phyloP scores from a whole-genome alignment of 2,888 invertebrate species.

The Ophonus ardosiacus region DNA sequence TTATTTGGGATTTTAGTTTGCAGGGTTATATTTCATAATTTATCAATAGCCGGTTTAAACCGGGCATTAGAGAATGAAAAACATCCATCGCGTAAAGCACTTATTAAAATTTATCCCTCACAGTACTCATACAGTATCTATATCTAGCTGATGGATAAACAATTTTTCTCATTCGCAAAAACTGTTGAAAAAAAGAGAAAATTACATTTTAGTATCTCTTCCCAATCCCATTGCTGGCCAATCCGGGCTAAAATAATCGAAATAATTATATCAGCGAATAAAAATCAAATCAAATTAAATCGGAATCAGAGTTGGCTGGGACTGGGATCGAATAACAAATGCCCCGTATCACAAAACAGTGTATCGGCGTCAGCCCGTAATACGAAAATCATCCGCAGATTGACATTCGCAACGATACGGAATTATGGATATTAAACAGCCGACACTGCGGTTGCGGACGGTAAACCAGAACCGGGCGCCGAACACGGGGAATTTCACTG shows the following conservation, averaged over 20 bases:
- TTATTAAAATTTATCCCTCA: conserved; percentile 40
- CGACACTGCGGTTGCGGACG: conserved; percentile 40
- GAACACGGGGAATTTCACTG: neutral
- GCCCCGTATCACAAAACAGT: conserved; percentile 57
- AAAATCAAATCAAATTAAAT: conserved; percentile 57
- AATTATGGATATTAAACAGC: conserved; percentile 61
- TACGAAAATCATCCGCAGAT: conserved; percentile 60
- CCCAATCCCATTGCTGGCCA: conserved; percentile 11
- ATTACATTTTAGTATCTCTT: conserved; percentile 30
- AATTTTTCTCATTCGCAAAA: conserved; percentile 41
- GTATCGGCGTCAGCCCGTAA: conserved; percentile 59
- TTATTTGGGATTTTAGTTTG: neutral
- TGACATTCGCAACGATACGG: conserved; percentile 59
- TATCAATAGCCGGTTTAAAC: neutral
- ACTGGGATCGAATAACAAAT: conserved; percentile 50
- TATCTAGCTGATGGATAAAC: conserved; percentile 37
- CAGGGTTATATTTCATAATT: neutral
- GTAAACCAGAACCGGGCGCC: conserved; percentile 14
- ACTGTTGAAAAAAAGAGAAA: conserved; percentile 10
- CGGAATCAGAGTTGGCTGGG: conserved; percentile 35
- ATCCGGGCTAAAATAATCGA: conserved; percentile 46
- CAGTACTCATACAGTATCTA: no score
- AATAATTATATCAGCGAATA: conserved; percentile 54
- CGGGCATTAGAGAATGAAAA: conserved; percentile 29
- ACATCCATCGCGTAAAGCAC: conserved; percentile 29